phyloP scores from a whole-genome alignment of 1,140 invertebrate genomes.

The Triops cancriformis region DNA sequence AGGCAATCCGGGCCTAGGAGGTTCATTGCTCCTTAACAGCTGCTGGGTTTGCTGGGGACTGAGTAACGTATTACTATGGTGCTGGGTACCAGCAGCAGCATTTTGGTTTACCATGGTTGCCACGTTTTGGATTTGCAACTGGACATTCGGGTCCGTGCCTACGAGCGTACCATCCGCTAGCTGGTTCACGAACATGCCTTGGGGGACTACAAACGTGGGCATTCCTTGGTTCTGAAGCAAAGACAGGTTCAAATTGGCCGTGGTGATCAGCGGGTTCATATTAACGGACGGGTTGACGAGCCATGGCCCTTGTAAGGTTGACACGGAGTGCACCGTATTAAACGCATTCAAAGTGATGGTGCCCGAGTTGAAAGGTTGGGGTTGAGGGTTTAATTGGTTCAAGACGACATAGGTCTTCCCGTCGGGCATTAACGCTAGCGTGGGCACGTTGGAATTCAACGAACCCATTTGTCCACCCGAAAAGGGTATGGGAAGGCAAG shows the following conservation, averaged over 20 bases:
- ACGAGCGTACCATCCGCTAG: constrained; percentile 49
- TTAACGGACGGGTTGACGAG: constrained; percentile 14
- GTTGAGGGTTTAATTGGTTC: constrained; percentile 31
- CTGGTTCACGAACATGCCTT: constrained; percentile 61
- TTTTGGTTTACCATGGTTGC: not conserved
- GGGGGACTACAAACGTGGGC: constrained; percentile 48
- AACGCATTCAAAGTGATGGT: not conserved
- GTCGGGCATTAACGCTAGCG: constrained; percentile 60
- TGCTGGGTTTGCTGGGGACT: not conserved
- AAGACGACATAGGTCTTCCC: constrained; percentile 27
- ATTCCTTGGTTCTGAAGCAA: not conserved
- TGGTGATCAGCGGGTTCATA: not conserved
- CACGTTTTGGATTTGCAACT: constrained; percentile 67
- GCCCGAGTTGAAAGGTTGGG: not conserved
- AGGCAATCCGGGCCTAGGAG: not conserved
- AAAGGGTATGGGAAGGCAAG: constrained; percentile 15
- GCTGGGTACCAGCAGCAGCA: not conserved
- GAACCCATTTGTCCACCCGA: constrained; percentile 13
- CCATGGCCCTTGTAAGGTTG: not conserved
- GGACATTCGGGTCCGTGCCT: constrained; percentile 55
- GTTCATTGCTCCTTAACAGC: not conserved
- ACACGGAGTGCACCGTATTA: not conserved
- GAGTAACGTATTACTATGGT: not conserved
- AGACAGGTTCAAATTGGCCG: not conserved
- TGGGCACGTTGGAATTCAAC: constrained; percentile 39